These are phyloP conservation scores for Agrotis exclamationis DNA, from an alignment of 2,888 invertebrate genomes.

Conservation along the genomic window DNA sequence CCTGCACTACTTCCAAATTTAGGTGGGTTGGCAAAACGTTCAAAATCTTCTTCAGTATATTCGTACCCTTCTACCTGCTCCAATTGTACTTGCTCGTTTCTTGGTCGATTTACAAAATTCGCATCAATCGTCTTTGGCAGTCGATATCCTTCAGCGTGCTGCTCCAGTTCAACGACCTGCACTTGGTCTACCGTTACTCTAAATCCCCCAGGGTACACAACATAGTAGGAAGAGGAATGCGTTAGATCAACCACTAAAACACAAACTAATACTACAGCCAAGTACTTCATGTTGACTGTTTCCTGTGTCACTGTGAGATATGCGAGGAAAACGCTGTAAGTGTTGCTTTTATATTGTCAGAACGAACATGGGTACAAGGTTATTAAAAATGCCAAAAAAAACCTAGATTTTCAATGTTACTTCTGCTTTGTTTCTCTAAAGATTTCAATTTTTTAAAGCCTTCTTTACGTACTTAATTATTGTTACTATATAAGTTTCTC, in stretches of 20 bases:
- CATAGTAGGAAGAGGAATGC: constrained; percentile 13
- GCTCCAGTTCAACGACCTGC: constrained; percentile 15
- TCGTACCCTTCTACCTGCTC: constrained; percentile 2
- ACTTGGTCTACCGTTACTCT: constrained; percentile 20
- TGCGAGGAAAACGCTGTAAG: not conserved
- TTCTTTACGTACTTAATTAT: constrained; percentile 4
- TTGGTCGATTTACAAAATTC: not conserved
- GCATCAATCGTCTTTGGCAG: constrained; percentile 1
- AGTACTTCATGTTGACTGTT: constrained; percentile 21
- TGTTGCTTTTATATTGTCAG: constrained; percentile 7
- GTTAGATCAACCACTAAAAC: not conserved
- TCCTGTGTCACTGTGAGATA: not conserved
- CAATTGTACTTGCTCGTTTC: not conserved
- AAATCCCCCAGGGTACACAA: constrained; percentile 17
- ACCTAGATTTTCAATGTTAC: constrained; percentile 11
- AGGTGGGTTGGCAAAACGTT: not conserved
- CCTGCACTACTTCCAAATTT: too few relatives aligned
- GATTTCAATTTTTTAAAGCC: not conserved
- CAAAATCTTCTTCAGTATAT: not conserved
- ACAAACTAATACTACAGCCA: constrained; percentile 10
- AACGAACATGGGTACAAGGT: constrained; percentile 1
- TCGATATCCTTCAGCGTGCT: not conserved
- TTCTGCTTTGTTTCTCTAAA: not conserved
- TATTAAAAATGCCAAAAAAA: not conserved
- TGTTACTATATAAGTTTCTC: not conserved